Percentiles rank a stretch among this genome's conserved stretches.
phyloP scores from a whole-genome alignment of 2,797 vertebrate genomes.

The Pseudochirops corinnae region DNA sequence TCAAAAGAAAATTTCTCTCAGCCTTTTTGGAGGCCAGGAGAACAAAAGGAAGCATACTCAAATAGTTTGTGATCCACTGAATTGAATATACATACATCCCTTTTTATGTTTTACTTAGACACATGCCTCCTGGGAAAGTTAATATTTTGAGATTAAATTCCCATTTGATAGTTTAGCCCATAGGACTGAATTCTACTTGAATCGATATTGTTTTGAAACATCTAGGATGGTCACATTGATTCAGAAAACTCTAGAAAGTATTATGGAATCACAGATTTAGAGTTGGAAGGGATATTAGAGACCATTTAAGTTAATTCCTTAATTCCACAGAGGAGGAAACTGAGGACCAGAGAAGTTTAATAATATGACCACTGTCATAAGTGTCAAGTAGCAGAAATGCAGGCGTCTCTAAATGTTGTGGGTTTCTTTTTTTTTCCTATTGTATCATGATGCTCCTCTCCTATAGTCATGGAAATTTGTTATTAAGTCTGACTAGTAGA shows the following conservation, averaged over 20 bases:
- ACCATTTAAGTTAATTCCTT: not conserved
- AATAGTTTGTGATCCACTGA: slow-evolving; percentile 1
- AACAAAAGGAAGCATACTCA: slow-evolving; percentile 13
- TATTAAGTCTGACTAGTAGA: not conserved
- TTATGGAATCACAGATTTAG: not conserved
- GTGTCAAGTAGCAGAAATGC: not conserved
- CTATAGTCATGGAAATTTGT: not conserved
- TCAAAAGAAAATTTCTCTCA: not conserved
- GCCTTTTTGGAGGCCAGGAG: slow-evolving; percentile 24
- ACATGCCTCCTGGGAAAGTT: slow-evolving; percentile 9
- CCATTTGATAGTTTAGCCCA: slow-evolving; percentile 44
- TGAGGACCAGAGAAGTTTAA: not conserved
- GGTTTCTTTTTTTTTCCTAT: not conserved
- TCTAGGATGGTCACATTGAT: not conserved
- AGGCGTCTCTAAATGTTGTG: not conserved
- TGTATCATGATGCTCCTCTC: not conserved
- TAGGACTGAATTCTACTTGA: slow-evolving; percentile 38
- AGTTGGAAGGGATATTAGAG: not conserved
- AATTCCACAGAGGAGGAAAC: not conserved
- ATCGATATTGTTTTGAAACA: slow-evolving; percentile 27
- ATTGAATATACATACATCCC: not conserved
- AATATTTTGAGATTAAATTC: slow-evolving; percentile 37
- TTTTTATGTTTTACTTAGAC: slow-evolving; percentile 64
- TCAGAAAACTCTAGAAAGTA: not conserved
- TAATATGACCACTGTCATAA: not conserved